Evolutionary conservation across 1,140 invertebrate genomes (phyloP), one percentile per base, ranked within the genome.

Genomic region (Drosophila mayri): DNA sequence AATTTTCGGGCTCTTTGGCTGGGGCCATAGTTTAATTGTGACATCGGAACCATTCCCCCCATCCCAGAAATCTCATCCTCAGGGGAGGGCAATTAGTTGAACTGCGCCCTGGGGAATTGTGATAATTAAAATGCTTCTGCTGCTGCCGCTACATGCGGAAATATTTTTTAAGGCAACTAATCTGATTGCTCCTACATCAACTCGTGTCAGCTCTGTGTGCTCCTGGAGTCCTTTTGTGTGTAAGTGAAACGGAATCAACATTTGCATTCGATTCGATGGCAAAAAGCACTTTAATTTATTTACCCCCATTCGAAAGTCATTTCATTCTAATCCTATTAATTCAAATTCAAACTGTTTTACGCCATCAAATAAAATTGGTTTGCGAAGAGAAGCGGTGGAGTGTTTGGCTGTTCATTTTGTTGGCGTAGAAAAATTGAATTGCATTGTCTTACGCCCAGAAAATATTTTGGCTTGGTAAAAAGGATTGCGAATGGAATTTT

Each of bases 131-230:
- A 90, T 90, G 86, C 71, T 71, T 72, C 37, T 58, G 25, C 43
- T 58, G 41, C 28, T 58, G 68, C 18, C 35, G 78, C 81, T 81
- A 72, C 80, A 86, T 87, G 86, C 81, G 63, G 86, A 88, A 90
- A 90, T 90, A 90, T 90, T 90, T 90, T 90, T 88, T 81, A 87
- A 58, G 65, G 65, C 74, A 64, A 81, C 78, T 90, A 85, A 90
- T 90, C 85, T 85, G 85, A 90, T 88, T 90, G 81, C 76, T 86
- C 86, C 86, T 85, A 90, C 79, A 79, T 90, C 86, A 90, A 90
- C 54, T 54, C 52, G 25, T 41, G 41, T 41, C 54, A 76, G 55
- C 70, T 67, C 52, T 4, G 44, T 46, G 63, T 14, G 35, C 8
- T 46, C 30, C 28, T 22, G 12, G 25, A 46, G 64, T 66, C 54